These are phyloP conservation scores for Xenops minutus DNA, from an alignment of 2,797 vertebrate species.

Conservation along the genomic window DNA sequence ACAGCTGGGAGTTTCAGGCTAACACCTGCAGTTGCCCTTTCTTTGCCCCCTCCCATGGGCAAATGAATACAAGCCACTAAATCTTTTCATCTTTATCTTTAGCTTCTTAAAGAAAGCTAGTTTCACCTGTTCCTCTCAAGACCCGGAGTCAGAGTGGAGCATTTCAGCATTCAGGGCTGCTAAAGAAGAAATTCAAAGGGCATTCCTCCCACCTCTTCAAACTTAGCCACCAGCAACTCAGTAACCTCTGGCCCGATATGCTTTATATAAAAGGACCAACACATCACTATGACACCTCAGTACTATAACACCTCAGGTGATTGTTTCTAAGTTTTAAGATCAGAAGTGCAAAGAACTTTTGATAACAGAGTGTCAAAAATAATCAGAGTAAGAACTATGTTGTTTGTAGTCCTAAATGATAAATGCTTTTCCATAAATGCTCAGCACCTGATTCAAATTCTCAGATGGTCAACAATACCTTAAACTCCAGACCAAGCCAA, in stretches of 20 bases:
- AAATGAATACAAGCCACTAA: constrained; percentile 31
- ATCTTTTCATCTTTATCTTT: constrained; percentile 46
- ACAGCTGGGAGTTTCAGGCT: neutral
- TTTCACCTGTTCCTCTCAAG: constrained; percentile 42
- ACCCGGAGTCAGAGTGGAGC: constrained; percentile 5
- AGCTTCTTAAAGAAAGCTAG: constrained; percentile 21
- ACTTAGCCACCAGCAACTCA: constrained; percentile 37
- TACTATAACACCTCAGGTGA: constrained; percentile 2
- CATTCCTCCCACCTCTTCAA: constrained; percentile 44
- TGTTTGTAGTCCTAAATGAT: neutral
- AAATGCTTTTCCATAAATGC: neutral
- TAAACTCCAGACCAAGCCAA: neutral
- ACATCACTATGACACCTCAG: constrained; percentile 27
- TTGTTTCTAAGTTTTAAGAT: constrained; percentile 40
- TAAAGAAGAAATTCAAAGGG: constrained; percentile 55
- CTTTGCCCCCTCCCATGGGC: neutral
- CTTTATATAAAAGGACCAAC: constrained; percentile 22
- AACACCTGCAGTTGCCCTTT: constrained; percentile 25
- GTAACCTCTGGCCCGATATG: constrained; percentile 23
- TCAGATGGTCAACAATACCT: neutral
- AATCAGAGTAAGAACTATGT: neutral
- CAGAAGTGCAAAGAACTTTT: constrained; percentile 24
- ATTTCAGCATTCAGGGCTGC: constrained; percentile 12
- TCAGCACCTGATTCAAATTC: neutral
- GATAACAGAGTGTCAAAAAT: constrained; percentile 22